A percentile compares a stretch with the other conserved stretches of the same genome.
Conservation (phyloP, 2,888 invertebrate species). For the Mythimna impura region DNA sequence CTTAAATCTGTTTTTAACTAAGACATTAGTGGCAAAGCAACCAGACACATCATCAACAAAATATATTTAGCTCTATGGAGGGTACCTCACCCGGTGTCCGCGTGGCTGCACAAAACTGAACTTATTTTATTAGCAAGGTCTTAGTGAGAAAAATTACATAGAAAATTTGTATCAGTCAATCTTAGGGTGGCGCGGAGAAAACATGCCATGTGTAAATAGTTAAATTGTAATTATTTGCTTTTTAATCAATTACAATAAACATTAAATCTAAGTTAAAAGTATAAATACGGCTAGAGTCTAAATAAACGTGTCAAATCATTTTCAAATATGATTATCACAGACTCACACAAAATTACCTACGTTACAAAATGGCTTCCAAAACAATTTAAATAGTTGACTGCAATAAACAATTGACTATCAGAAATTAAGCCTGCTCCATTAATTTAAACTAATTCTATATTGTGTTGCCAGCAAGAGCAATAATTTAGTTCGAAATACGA, state of each 20-base stretch:
- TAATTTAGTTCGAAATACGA: conserved; percentile 43
- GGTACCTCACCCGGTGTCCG: no score
- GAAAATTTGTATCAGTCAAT: no score
- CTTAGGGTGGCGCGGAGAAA: no score
- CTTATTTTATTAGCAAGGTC: no score
- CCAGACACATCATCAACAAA: no score
- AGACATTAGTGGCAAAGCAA: no score
- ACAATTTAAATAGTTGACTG: conserved; percentile 10
- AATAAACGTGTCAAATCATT: not conserved
- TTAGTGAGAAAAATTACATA: no score
- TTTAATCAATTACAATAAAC: not conserved
- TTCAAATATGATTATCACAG: not conserved
- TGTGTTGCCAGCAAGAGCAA: conserved; percentile 26
- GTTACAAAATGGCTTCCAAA: conserved; percentile 11
- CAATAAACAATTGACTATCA: conserved; percentile 17
- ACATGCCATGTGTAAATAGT: not conserved
- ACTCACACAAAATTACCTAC: not conserved
- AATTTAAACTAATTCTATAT: conserved; percentile 33
- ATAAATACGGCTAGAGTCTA: not conserved
- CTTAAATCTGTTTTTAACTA: no score
- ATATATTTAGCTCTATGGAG: no score
- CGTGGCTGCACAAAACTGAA: no score
- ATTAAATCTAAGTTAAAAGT: not conserved
- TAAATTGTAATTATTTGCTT: no score
- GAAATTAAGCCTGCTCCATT: conserved; percentile 39